Percentiles rank a stretch among this genome's conserved stretches.
Evolutionary conservation across 2,888 invertebrate species (phyloP).

Genomic region (Trilocha varians): DNA sequence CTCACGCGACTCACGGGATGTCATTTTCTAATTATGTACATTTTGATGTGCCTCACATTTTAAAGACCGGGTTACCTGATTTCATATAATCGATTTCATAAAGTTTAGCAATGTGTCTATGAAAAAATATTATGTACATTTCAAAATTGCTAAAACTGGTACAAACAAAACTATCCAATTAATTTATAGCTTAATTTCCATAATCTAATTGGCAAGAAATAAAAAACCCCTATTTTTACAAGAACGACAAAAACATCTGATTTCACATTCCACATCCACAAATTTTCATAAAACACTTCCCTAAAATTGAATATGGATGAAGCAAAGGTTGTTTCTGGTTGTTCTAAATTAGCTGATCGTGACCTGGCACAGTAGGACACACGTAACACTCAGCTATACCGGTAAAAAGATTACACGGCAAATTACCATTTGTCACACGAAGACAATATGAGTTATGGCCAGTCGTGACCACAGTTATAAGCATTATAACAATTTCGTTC

Average conservation of each 20-base stretch:
- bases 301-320: not conserved
- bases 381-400: constrained; percentile 4
- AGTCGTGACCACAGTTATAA: constrained; percentile 13
- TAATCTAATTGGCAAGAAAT: too few relatives aligned
- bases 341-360: not conserved
- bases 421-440: constrained; percentile 11
- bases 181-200: too few relatives aligned
- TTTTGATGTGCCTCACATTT: not conserved
- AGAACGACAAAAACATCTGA: too few relatives aligned
- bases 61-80: not conserved
- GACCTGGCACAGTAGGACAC: not conserved
- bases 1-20: constrained; percentile 19
- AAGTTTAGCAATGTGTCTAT: not conserved
- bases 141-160: too few relatives aligned
- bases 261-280: too few relatives aligned
- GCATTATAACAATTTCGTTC: constrained; percentile 8
- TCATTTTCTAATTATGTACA: constrained; percentile 1
- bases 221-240: too few relatives aligned
- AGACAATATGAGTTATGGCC: constrained; percentile 8
- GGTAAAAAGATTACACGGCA: constrained; percentile 7
- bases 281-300: too few relatives aligned
- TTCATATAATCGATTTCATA: not conserved
- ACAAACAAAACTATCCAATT: too few relatives aligned
- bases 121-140: too few relatives aligned
- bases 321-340: not conserved